A percentile compares a stretch with the other conserved stretches of the same genome.
Conservation (phyloP, 2,888 invertebrate species). For the Alloplasta piceator region DNA sequence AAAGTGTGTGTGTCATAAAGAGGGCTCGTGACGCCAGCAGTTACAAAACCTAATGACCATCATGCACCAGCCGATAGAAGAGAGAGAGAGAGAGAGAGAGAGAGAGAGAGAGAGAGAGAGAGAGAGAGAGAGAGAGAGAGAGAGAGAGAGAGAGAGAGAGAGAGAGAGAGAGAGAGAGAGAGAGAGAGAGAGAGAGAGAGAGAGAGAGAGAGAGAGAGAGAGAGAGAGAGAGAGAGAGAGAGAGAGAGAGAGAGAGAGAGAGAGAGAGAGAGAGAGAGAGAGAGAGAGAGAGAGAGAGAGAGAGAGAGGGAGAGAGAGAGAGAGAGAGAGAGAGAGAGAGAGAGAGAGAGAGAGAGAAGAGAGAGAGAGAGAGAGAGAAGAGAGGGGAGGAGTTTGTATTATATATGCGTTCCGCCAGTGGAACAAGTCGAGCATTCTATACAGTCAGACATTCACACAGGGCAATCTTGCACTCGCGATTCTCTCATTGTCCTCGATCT, state of each 20-base stretch:
- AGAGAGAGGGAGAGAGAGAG: too few species aligned
- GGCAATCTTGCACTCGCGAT: slow-evolving; percentile 51
- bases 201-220: too few species aligned
- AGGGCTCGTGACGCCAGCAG: slow-evolving; percentile 41
- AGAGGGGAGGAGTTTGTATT: slow-evolving; percentile 1
- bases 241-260: too few species aligned
- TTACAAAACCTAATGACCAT: slow-evolving; percentile 15
- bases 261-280: too few species aligned
- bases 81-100: too few species aligned
- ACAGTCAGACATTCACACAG: slow-evolving; percentile 49
- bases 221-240: too few species aligned
- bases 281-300: too few species aligned
- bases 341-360: slow-evolving; percentile 18
- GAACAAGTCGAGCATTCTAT: slow-evolving; percentile 61
- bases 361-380: background rate
- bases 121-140: background rate
- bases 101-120: slow-evolving; percentile 22
- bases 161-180: too few species aligned
- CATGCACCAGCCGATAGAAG: background rate
- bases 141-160: slow-evolving; percentile 17
- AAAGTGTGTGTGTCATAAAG: slow-evolving; percentile 29
- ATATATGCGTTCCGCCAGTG: slow-evolving; percentile 56
- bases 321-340: background rate
- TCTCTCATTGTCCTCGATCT: slow-evolving; percentile 60
- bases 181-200: too few species aligned